These are phyloP conservation scores for Diploscapter pachys DNA, from an alignment of 1,140 invertebrate species.

Conservation along the genomic window DNA sequence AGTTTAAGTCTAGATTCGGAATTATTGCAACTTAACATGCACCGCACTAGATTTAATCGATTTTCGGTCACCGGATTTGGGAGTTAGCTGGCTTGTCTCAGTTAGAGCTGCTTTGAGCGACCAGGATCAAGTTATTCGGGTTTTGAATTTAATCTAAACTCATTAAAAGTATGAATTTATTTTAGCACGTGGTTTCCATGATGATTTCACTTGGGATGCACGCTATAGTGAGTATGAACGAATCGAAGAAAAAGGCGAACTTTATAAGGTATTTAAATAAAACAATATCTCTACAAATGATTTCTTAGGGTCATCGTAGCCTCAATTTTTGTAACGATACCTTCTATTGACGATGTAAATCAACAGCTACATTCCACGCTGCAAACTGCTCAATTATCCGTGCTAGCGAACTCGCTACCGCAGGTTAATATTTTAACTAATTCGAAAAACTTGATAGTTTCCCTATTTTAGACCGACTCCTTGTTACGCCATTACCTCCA, in stretches of 20 bases:
- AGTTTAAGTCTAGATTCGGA: not conserved
- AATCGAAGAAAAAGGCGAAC: not conserved
- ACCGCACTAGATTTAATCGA: slow-evolving; percentile 9
- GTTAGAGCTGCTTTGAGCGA: not conserved
- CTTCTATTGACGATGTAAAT: slow-evolving; percentile 75
- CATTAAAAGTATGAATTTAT: slow-evolving; percentile 8
- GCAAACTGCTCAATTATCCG: slow-evolving; percentile 80
- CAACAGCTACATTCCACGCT: slow-evolving; percentile 79
- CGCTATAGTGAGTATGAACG: not conserved
- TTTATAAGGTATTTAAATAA: slow-evolving; percentile 3
- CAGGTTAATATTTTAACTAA: slow-evolving; percentile 68
- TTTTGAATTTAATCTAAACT: not conserved
- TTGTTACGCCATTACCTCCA: not conserved
- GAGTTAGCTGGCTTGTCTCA: not conserved
- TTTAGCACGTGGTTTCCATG: slow-evolving; percentile 1
- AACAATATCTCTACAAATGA: not conserved
- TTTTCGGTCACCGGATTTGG: not conserved
- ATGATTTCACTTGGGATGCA: not conserved
- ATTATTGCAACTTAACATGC: not conserved
- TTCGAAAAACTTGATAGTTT: not conserved
- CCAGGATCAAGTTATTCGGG: not conserved
- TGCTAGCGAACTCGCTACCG: slow-evolving; percentile 82
- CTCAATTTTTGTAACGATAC: slow-evolving; percentile 89
- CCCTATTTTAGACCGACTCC: slow-evolving; percentile 1
- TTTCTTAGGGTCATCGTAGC: slow-evolving; percentile 75